These are phyloP conservation scores for Eristalis pertinax DNA, from an alignment of 2,888 invertebrate genomes.

Conservation along the genomic window DNA sequence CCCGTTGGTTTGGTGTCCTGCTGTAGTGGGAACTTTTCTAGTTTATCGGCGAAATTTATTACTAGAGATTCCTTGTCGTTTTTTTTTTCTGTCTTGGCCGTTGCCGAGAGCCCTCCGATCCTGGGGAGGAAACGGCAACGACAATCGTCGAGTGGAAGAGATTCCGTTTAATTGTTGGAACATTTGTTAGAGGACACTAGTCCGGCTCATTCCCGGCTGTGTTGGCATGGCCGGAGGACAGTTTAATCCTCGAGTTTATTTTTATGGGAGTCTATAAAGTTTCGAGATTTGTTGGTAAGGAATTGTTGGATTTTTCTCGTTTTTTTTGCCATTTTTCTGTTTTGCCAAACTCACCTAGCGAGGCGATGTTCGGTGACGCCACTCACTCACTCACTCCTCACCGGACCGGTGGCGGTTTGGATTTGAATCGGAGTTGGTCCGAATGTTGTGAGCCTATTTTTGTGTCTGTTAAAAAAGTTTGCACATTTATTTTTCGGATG, in stretches of 20 bases:
- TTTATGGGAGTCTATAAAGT: constrained; percentile 72
- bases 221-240: constrained; percentile 49
- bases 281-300: constrained; percentile 71
- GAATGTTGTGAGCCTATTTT: constrained; percentile 38
- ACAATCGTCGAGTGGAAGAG: constrained; percentile 68
- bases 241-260: constrained; percentile 71
- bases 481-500: constrained; percentile 22
- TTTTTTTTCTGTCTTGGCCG: constrained; percentile 20
- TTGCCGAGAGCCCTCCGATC: background rate
- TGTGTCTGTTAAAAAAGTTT: constrained; percentile 52
- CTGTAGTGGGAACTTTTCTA: constrained; percentile 69
- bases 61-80: constrained; percentile 21
- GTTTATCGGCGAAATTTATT: constrained; percentile 69
- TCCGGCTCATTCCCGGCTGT: constrained; percentile 6
- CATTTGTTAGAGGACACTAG: constrained; percentile 65
- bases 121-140: constrained; percentile 46
- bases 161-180: constrained; percentile 69
- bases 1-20: constrained; percentile 25
- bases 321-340: constrained; percentile 1
- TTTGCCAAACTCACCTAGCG: constrained; percentile 45
- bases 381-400: constrained; percentile 36
- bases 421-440: background rate
- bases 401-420: background rate
- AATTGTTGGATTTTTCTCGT: constrained; percentile 28
- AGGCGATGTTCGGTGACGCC: constrained; percentile 42